Base-by-base conservation (phyloP, 2,113 vertebrate species). In the Loxodonta africana region DNA sequence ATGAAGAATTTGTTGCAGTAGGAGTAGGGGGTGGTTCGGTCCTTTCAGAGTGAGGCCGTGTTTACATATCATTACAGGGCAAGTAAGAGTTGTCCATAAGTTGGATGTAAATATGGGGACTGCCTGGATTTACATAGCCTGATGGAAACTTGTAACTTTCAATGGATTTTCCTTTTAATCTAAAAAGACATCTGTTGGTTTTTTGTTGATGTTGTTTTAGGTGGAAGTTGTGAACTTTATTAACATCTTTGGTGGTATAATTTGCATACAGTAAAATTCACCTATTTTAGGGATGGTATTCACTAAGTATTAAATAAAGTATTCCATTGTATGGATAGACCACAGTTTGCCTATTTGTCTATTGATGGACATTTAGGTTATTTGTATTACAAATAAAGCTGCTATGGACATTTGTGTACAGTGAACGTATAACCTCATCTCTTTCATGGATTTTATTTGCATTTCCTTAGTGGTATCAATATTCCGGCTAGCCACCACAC, bases 401-500 rank as follows among this genome's bases (percentile, higher is more conserved):
- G 5, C n/a, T 87, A 0, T 80, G 73, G 18, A 80, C 30, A 65
- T 82, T 88, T 93, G 44, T 90, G 15, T 60, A 67, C 28, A 90
- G 1, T 82, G 18, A 20, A 18, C 26, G 30, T 78, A 73, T 9
- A 21, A 11, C 30, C 63, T 87, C 51, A 44, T 91, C 83, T 94
- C 33, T 87, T 25, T 91, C 67, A 20, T 92, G 33, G 48, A 69
- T 93, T 95, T 62, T 9, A 71, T 93, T 93, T 92, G 60, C 25
- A 9, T 90, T 60, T 83, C 48, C 48, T 10, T 57, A 17, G 15
- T 57, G 53, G 15, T 14, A 57, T 57, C 53, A 57, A 17, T 15
- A 57, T 57, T 57, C 53, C 15, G 11, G 53, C 53, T 57, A 57
- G 8, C 48, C 53, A 57, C 15, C 53, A 57, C 53, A 57, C 53